These are phyloP conservation scores for Polymixis flavicincta DNA, from an alignment of 2,888 invertebrate genomes.

Conservation along the genomic window DNA sequence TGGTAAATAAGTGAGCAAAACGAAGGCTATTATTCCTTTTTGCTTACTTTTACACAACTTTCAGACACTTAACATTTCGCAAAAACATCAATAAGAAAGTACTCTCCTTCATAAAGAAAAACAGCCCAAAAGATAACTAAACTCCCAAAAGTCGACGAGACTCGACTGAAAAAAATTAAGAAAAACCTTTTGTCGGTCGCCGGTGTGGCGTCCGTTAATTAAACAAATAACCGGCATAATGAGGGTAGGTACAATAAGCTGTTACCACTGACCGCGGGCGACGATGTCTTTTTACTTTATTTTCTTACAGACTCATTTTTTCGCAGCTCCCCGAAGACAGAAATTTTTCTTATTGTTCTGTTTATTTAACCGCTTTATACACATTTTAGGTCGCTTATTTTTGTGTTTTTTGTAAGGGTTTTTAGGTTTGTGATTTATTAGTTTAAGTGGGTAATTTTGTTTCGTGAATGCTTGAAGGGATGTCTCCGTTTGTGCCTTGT, in stretches of 20 bases:
- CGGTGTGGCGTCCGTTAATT: conserved; percentile 74
- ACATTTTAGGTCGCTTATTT: conserved; percentile 48
- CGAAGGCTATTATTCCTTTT: not conserved
- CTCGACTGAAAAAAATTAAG: conserved; percentile 64
- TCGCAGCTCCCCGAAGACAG: conserved; percentile 30
- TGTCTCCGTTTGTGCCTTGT: conserved; percentile 1
- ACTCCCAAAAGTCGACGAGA: conserved; percentile 30
- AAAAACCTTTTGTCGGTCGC: conserved; percentile 72
- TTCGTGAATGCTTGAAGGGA: conserved; percentile 23
- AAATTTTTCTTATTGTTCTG: conserved; percentile 50
- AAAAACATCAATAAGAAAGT: conserved; percentile 3
- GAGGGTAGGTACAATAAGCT: conserved; percentile 73
- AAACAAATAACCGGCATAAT: conserved; percentile 80
- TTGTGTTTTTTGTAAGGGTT: conserved; percentile 21
- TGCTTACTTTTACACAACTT: not conserved
- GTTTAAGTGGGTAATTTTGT: conserved; percentile 29
- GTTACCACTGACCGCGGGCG: conserved; percentile 62
- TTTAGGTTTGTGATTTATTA: conserved; percentile 51
- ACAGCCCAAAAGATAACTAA: conserved; percentile 30
- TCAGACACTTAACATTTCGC: not conserved
- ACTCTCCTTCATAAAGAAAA: conserved; percentile 40
- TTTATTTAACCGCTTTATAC: conserved; percentile 51
- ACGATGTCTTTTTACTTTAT: conserved; percentile 57
- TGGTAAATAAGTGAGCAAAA: too few relatives aligned
- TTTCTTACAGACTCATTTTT: conserved; percentile 50